Evolutionary conservation across 2,113 vertebrate genomes (phyloP), one percentile per base, ranked within the genome.

Genomic region (Anthoscopus minutus): DNA sequence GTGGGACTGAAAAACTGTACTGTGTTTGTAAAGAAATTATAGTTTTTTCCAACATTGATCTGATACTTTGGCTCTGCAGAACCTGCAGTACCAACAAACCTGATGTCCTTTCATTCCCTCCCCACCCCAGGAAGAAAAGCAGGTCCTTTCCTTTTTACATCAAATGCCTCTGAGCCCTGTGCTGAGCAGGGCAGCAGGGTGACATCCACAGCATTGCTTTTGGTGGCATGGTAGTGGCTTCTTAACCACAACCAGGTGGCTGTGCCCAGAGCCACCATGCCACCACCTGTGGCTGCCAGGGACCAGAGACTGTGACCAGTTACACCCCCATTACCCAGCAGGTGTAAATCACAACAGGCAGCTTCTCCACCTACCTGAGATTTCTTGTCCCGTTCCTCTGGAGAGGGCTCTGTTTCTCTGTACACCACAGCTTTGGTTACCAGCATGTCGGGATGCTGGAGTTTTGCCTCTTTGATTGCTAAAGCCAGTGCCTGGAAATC

Each of bases 361-460:
- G 48, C 30, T 80, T 64, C 44, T 82, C 42, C 56, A 88, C 90
- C 67, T 82, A 99, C 99, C 99, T 99, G 98, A 67, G 98, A 95
- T 88, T 98, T 98, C 97, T 98, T 98, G 97, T 98, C 98, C 94
- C 98, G 97, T 92, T 99, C 99, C 96, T 99, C 98, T 7, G 98
- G 98, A 93, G 99, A 98, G 88, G 99, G 98, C 69, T 99, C 99
- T 96, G 99, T 99, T 99, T 99, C 99, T 98, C 99, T 99, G 97
- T 99, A 99, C 72, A 99, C 99, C 94, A 99, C 99, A 78, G 99
- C 99, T 98, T 99, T 99, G 96, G 99, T 99, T 97, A 99, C 99
- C 97, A 99, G 98, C 99, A 99, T 99, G 97, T 99, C 99, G 0
- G 99, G 99, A 81, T 99, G 99, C 97, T 99, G 99, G 82, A 99